Conservation (phyloP, 2,888 invertebrate species). For the Hyalella azteca region DNA sequence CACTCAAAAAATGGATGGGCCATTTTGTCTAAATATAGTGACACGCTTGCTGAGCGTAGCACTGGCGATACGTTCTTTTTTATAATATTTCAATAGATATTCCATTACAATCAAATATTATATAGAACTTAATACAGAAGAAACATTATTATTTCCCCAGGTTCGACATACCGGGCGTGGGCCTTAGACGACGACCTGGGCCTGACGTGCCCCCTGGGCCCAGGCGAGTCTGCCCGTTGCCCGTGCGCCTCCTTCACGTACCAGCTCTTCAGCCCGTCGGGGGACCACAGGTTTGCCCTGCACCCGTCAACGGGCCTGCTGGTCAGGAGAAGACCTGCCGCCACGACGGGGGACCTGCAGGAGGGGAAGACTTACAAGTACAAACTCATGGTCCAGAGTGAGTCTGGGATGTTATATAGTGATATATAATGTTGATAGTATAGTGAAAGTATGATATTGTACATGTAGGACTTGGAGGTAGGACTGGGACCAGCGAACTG, state of each 20-base stretch:
- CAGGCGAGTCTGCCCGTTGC: slow-evolving; percentile 60
- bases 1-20: too few relatives aligned
- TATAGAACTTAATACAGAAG: too few relatives aligned
- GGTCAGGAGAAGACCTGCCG: slow-evolving; percentile 40
- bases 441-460: too few relatives aligned
- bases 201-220: slow-evolving; percentile 61
- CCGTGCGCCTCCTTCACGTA: slow-evolving; percentile 61
- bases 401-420: slow-evolving; percentile 42
- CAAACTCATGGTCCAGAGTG: slow-evolving; percentile 56
- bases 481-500: too few relatives aligned
- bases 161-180: slow-evolving; percentile 52
- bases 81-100: too few relatives aligned
- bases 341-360: slow-evolving; percentile 3
- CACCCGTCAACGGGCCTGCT: slow-evolving; percentile 50
- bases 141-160: too few relatives aligned
- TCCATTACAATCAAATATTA: too few relatives aligned
- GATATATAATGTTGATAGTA: slow-evolving; percentile 3
- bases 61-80: too few relatives aligned
- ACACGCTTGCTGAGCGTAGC: too few relatives aligned
- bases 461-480: not conserved
- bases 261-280: slow-evolving; percentile 52
- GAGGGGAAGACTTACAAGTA: slow-evolving; percentile 51
- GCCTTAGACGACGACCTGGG: slow-evolving; percentile 61
- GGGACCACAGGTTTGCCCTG: slow-evolving; percentile 46
- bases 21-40: too few relatives aligned